Conservation (phyloP, 2,888 invertebrate genomes). For the Drosophila nigricruria region DNA sequence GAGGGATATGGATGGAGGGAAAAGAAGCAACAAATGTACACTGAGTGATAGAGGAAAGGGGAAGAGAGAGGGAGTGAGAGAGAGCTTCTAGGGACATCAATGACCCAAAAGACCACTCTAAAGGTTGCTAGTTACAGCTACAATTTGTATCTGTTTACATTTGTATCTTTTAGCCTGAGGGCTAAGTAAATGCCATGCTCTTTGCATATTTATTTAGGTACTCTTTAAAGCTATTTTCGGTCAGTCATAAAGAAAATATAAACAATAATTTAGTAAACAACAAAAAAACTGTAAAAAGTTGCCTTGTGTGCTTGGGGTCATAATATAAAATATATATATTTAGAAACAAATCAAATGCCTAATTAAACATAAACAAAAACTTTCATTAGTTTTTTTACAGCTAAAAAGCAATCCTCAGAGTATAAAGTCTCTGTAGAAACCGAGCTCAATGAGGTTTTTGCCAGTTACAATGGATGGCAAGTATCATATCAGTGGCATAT, state of each 20-base stretch:
- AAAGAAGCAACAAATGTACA: background rate
- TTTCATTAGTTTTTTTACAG: background rate
- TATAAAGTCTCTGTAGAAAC: background rate
- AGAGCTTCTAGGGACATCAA: slow-evolving; percentile 3
- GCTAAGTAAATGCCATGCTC: slow-evolving; percentile 23
- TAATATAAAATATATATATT: background rate
- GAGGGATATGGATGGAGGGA: too few species aligned
- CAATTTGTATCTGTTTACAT: too few species aligned
- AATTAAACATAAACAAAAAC: slow-evolving; percentile 6
- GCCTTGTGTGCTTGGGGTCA: background rate
- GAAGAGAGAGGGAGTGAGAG: background rate
- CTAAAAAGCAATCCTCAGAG: too few species aligned
- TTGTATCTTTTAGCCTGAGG: slow-evolving; percentile 34
- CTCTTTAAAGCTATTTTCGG: slow-evolving; percentile 23
- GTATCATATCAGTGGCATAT: background rate
- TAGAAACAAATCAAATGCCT: background rate
- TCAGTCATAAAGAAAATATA: slow-evolving; percentile 10
- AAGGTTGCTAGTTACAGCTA: slow-evolving; percentile 23
- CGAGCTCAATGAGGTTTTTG: background rate
- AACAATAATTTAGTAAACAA: slow-evolving; percentile 24
- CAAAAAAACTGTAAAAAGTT: background rate
- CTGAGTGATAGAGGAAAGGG: background rate
- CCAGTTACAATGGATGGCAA: background rate
- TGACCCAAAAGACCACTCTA: slow-evolving; percentile 32
- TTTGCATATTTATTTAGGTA: slow-evolving; percentile 36